Evolutionary conservation across 2,888 invertebrate genomes (phyloP), one percentile per base, ranked within the genome.

Genomic region (Meiosimyza decipiens): DNA sequence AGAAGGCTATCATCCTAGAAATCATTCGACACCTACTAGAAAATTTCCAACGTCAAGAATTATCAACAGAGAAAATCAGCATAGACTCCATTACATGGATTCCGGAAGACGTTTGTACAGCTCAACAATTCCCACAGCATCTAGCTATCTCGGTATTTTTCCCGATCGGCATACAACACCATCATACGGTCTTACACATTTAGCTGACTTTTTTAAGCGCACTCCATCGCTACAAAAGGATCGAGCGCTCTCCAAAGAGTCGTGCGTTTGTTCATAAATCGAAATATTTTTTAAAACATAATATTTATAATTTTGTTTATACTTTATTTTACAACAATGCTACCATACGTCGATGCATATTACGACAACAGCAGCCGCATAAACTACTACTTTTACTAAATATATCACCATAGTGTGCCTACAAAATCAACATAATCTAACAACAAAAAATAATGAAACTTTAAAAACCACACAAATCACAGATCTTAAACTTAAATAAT

Each of bases 211-310:
- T 55, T 82, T 85, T 49, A 81, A 80, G 62, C 83, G 82, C 28
- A 84, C 83, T 77, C 85, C 86, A 60, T 74, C 79, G 9, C 78
- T 77, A 13, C 77, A 78, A 18, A 79, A 78, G 76, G 80, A 80
- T 47, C 82, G 83, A 52, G 79, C 81, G 75, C 80, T 76, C 33
- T 79, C 80, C 75, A 87, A 84, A 82, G 87, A 87, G 77, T 83
- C 85, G 78, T 87, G 87, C 81, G 80, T 83, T 78, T 81, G 87
- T 77, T 82, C 83, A 59, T 87, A 86, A 78, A 63, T 59, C 9
- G 9, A 40, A 40, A 11, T n/a, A 15, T 55, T 54, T 59, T 63
- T 22, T 40, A 70, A 70, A 73, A 68, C 15, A 67, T 75, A 73
- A 74, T 67, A 64, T 51, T 50, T 71, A 66, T 55, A 18, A 50